Conservation (phyloP, 2,797 vertebrate genomes). For the Chelon auratus region DNA sequence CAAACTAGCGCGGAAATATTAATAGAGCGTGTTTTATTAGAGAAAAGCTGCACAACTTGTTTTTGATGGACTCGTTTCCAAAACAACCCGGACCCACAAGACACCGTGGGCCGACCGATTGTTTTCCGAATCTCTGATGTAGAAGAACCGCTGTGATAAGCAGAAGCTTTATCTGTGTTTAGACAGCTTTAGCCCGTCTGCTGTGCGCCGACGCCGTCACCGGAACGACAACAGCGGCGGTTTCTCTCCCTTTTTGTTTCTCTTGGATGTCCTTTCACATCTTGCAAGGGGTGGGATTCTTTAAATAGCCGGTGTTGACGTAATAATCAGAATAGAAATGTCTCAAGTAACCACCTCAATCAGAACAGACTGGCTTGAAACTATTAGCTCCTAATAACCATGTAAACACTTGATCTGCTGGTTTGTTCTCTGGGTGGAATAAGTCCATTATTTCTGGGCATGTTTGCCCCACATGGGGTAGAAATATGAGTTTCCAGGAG, state of each 20-base stretch:
- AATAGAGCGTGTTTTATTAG: background rate
- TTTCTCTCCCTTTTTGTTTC: conserved; percentile 22
- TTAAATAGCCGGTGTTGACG: conserved; percentile 1
- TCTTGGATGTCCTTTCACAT: conserved; percentile 7
- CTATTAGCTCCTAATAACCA: too few species aligned
- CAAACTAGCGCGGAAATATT: background rate
- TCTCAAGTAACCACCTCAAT: too few species aligned
- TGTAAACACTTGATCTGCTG: too few species aligned
- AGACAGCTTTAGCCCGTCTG: conserved; percentile 38
- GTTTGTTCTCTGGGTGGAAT: too few species aligned
- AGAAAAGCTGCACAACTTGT: conserved; percentile 9
- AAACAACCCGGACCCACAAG: conserved; percentile 23
- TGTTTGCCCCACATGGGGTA: too few species aligned
- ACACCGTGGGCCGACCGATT: conserved; percentile 32
- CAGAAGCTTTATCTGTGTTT: conserved; percentile 61
- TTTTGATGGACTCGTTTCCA: conserved; percentile 16
- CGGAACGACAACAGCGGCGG: conserved; percentile 18
- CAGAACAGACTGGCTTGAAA: too few species aligned
- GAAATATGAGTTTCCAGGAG: too few species aligned
- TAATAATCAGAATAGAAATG: too few species aligned
- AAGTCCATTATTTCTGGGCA: too few species aligned
- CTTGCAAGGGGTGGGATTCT: conserved; percentile 8
- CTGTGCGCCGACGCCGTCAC: conserved; percentile 30
- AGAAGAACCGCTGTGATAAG: conserved; percentile 58
- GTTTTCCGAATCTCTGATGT: conserved; percentile 49